These are phyloP conservation scores for Scolopax mira DNA, from an alignment of 2,113 vertebrate species.

Conservation along the genomic window DNA sequence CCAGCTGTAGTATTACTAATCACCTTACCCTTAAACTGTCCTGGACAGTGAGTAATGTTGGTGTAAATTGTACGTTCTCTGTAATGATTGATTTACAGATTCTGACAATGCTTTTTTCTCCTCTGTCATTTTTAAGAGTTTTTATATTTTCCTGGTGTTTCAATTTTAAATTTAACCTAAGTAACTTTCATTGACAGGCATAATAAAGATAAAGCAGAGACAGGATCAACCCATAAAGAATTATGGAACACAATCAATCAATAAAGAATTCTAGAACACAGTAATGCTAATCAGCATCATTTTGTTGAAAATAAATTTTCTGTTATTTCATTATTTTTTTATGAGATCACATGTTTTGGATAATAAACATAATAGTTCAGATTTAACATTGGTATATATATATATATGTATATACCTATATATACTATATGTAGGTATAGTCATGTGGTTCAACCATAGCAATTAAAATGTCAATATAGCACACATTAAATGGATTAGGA, in stretches of 20 bases:
- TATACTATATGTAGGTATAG: neutral
- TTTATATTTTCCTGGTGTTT: neutral
- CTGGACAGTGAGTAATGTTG: neutral
- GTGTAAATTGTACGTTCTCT: neutral
- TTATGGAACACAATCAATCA: neutral
- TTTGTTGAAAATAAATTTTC: neutral
- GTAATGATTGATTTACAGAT: neutral
- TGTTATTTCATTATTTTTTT: neutral
- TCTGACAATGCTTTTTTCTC: neutral
- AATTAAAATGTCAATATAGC: neutral
- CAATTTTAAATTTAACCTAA: neutral
- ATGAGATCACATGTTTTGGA: neutral
- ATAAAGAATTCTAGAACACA: neutral
- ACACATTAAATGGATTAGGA: neutral
- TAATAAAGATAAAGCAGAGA: neutral
- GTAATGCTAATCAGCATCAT: neutral
- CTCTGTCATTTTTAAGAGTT: neutral
- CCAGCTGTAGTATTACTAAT: neutral
- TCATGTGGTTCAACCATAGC: neutral
- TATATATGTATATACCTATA: too few relatives aligned
- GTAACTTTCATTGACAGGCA: neutral
- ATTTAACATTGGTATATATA: too few relatives aligned
- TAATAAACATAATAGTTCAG: neutral
- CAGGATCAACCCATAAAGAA: neutral
- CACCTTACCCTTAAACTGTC: neutral